Conservation (phyloP, 2,888 invertebrate genomes). For the Athalia cordata region DNA sequence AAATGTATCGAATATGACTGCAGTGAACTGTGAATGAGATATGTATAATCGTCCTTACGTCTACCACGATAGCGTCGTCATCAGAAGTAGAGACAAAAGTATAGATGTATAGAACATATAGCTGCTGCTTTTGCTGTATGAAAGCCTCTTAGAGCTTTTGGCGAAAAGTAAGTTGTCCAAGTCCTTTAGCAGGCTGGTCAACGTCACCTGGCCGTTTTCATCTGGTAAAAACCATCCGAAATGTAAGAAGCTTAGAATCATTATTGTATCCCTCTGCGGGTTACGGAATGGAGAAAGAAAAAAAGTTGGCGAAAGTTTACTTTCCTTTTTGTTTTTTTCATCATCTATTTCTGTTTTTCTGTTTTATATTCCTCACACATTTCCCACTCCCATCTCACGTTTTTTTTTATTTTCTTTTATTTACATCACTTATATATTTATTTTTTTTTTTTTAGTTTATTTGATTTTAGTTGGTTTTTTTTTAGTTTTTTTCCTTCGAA, state of each 20-base stretch:
- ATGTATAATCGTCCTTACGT: too few species aligned
- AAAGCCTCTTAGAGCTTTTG: conserved; percentile 38
- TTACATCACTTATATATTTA: background rate
- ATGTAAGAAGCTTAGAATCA: conserved; percentile 63
- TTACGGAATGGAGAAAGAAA: conserved; percentile 48
- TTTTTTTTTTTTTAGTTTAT: background rate
- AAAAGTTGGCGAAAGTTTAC: conserved; percentile 53
- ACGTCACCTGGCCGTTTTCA: conserved; percentile 39
- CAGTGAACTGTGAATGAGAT: too few species aligned
- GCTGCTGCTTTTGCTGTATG: background rate
- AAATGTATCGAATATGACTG: too few species aligned
- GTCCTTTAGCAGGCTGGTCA: conserved; percentile 41
- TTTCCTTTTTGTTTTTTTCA: conserved; percentile 2
- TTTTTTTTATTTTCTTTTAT: conserved; percentile 34
- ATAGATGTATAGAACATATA: background rate
- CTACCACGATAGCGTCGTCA: too few species aligned
- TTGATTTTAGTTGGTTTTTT: too few species aligned
- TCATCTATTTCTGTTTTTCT: background rate
- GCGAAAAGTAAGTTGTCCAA: conserved; percentile 36
- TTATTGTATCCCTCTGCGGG: conserved; percentile 55
- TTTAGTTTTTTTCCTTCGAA: background rate
- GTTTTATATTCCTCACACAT: background rate
- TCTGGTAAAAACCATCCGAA: conserved; percentile 39
- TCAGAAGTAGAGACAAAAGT: too few species aligned
- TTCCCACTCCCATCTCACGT: conserved; percentile 17